Evolutionary conservation across 2,797 vertebrate species (phyloP).

Genomic region (Pangasius djambal): DNA sequence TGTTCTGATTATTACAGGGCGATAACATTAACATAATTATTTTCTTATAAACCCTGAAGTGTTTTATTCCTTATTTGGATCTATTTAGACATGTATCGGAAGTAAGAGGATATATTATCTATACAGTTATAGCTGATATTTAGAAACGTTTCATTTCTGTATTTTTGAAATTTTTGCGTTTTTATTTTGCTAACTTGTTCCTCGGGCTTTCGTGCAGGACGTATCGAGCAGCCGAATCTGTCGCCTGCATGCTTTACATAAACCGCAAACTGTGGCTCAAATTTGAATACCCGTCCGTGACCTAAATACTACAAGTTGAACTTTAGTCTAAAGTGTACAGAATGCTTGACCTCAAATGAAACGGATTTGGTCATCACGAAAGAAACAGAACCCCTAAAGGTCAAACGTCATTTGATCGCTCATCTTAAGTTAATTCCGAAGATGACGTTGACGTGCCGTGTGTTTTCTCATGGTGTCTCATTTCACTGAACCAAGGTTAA

Average conservation of each 20-base stretch:
- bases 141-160: background rate
- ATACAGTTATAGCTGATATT: no score
- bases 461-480: constrained; percentile 37
- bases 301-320: background rate
- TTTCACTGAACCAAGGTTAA: background rate
- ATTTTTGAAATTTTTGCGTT: background rate
- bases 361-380: background rate
- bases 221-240: background rate
- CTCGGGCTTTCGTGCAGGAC: background rate
- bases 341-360: background rate
- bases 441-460: background rate
- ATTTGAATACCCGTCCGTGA: background rate
- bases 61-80: no score
- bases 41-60: no score
- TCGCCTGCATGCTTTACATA: background rate
- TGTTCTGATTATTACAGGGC: background rate
- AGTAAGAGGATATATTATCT: no score
- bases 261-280: background rate
- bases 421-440: background rate
- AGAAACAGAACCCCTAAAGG: background rate
- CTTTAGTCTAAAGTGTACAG: background rate
- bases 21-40: no score
- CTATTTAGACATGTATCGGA: no score
- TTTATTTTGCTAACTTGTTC: background rate
- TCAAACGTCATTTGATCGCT: background rate